Evolutionary conservation across 92 coral and sea anemone species (phyloP).

Genomic region (Palythoa grandis): DNA sequence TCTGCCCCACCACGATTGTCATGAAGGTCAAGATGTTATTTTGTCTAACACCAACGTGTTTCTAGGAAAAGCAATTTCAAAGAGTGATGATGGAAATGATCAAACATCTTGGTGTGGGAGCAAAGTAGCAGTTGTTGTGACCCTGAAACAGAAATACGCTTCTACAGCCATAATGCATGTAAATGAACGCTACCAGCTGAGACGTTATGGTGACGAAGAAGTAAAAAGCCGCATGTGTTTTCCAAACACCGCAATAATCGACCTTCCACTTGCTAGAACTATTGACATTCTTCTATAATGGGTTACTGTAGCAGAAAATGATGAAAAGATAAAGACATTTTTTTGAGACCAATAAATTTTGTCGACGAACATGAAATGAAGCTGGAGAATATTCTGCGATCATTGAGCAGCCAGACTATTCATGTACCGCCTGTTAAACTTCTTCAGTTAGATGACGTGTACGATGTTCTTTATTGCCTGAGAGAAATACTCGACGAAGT

Average conservation of each 20-base stretch:
- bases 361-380: not conserved
- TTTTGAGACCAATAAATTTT: not conserved
- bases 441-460: constrained; percentile 10
- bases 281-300: not conserved
- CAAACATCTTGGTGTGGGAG: constrained; percentile 11
- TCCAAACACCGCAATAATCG: not conserved
- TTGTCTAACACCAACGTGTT: constrained; percentile 2
- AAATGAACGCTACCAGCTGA: constrained; percentile 1
- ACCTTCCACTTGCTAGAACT: not conserved
- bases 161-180: constrained; percentile 20
- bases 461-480: not conserved
- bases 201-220: constrained; percentile 10
- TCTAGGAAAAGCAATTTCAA: not conserved
- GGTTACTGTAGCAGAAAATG: not conserved
- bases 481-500: not conserved
- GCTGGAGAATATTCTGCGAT: not conserved
- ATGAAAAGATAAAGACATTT: not conserved
- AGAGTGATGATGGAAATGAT: not conserved
- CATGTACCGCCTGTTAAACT: not conserved
- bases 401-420: not conserved
- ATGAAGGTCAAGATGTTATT: constrained; percentile 11
- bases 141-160: not conserved
- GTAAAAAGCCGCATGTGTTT: not conserved
- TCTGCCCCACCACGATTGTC: constrained; percentile 8
- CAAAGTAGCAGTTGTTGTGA: constrained; percentile 11